These are phyloP conservation scores for Quadroppia sp. DNA, from an alignment of 2,888 invertebrate genomes.

Conservation along the genomic window DNA sequence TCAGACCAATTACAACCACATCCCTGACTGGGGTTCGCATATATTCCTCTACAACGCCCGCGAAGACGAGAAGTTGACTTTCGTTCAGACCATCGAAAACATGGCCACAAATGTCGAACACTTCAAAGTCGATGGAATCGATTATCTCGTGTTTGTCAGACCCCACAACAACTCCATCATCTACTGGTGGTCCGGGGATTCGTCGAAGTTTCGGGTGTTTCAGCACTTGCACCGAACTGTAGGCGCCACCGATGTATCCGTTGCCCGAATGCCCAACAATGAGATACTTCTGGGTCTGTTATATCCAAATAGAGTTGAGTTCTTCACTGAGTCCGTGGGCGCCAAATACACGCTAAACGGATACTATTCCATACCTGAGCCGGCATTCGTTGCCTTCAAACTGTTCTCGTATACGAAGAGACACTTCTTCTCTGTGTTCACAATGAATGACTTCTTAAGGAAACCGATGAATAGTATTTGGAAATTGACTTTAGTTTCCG, in stretches of 20 bases:
- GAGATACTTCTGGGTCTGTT: slow-evolving; percentile 22
- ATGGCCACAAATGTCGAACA: slow-evolving; percentile 26
- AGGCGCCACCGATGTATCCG: slow-evolving; percentile 8
- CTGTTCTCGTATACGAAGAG: neutral
- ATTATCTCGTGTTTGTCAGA: slow-evolving; percentile 29
- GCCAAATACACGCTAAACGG: neutral
- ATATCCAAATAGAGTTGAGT: neutral
- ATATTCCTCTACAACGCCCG: slow-evolving; percentile 14
- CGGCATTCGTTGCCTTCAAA: neutral
- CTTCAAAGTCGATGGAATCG: slow-evolving; percentile 33
- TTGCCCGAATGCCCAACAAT: neutral
- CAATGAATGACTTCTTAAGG: neutral
- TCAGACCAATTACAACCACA: neutral
- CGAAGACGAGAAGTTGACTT: slow-evolving; percentile 5
- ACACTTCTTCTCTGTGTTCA: slow-evolving; percentile 15
- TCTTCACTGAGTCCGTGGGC: neutral
- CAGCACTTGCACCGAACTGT: slow-evolving; percentile 2
- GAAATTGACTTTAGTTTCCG: slow-evolving; percentile 7
- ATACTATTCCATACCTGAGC: neutral
- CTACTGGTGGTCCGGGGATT: slow-evolving; percentile 34
- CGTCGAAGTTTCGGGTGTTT: slow-evolving; percentile 24
- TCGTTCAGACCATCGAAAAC: neutral
- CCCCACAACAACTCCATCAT: neutral
- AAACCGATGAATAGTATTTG: neutral
- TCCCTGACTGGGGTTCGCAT: slow-evolving; percentile 12